Evolutionary conservation across 2,113 vertebrate species (phyloP).

Genomic region (Malurus cyaneus): DNA sequence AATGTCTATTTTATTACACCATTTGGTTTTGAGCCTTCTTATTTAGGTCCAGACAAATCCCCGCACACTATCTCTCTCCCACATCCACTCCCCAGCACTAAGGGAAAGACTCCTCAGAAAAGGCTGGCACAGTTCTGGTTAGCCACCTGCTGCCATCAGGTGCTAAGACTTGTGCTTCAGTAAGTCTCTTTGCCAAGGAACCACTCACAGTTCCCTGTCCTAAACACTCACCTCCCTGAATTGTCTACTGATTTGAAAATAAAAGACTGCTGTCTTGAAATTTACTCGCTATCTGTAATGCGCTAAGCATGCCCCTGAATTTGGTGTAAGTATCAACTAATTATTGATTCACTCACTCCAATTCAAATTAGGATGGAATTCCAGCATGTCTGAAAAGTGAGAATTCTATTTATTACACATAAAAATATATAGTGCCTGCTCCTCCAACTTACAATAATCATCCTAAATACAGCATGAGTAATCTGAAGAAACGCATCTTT

Average conservation of each 20-base stretch:
- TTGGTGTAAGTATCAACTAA: constrained; percentile 11
- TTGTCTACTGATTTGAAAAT: neutral
- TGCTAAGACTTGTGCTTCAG: neutral
- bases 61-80: neutral
- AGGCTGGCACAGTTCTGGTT: neutral
- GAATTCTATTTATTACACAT: constrained; percentile 29
- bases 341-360: constrained; percentile 17
- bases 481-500: constrained; percentile 28
- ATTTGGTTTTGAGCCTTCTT: neutral
- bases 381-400: constrained; percentile 10
- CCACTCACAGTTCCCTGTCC: neutral
- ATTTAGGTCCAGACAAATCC: neutral
- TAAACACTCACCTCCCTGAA: neutral
- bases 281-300: neutral
- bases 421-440: constrained; percentile 16
- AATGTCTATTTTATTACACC: neutral
- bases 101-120: neutral
- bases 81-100: neutral
- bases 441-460: neutral
- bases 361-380: neutral
- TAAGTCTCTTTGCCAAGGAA: neutral
- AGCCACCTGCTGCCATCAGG: neutral
- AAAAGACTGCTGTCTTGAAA: neutral
- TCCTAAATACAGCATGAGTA: constrained; percentile 21
- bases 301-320: neutral